Conservation (phyloP, 2,113 vertebrate genomes). For the Nesospiza acunhae region DNA sequence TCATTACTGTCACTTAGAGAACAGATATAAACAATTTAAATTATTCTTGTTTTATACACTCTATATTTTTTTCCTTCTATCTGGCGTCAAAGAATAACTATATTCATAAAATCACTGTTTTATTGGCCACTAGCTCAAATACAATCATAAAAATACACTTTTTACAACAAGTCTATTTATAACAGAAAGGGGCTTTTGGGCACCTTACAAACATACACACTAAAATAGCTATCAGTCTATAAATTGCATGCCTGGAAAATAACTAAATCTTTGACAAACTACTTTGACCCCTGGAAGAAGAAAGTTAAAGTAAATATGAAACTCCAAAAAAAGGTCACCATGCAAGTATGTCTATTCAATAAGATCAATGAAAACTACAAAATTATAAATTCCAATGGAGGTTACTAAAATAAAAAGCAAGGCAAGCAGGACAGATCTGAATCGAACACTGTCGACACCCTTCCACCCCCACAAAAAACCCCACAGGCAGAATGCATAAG, state of each 20-base stretch:
- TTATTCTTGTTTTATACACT: background rate
- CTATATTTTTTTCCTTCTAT: background rate
- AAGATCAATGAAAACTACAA: background rate
- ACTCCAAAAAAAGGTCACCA: background rate
- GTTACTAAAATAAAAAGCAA: background rate
- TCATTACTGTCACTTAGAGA: background rate
- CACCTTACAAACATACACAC: background rate
- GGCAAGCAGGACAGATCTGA: background rate
- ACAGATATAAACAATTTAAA: background rate
- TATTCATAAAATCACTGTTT: background rate
- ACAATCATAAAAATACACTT: background rate
- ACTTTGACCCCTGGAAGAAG: background rate
- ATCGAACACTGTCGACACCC: background rate
- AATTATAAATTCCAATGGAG: background rate
- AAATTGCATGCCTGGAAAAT: background rate
- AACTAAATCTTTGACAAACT: background rate
- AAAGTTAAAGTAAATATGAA: background rate
- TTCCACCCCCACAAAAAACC: rapidly evolving
- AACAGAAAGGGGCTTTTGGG: background rate
- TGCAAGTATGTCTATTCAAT: background rate
- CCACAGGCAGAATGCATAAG: background rate
- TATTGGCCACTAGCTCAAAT: background rate
- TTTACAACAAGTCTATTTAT: background rate
- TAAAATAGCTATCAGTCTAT: background rate
- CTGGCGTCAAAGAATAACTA: background rate